Conservation (phyloP, 2,797 vertebrate genomes). For the Dicrostonyx torquatus region DNA sequence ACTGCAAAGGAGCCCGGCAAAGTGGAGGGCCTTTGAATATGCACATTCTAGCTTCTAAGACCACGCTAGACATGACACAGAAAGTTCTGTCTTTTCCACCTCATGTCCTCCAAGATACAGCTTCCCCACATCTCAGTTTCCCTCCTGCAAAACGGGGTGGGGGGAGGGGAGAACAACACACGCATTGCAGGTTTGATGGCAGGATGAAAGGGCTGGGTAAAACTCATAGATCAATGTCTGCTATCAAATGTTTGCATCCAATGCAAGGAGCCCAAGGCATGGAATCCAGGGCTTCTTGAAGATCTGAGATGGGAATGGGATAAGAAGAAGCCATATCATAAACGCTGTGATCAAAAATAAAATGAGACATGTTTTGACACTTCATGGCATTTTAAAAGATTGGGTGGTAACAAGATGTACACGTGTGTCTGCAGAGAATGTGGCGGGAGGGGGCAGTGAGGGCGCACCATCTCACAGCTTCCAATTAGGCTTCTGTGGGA, state of each 20-base stretch:
- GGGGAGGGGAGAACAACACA: not conserved
- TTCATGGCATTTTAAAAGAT: slow-evolving; percentile 30
- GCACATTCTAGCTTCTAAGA: not conserved
- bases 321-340: slow-evolving; percentile 3
- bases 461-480: slow-evolving; percentile 64
- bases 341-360: slow-evolving; percentile 52
- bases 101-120: not conserved
- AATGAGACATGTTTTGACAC: slow-evolving; percentile 71
- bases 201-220: not conserved
- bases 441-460: slow-evolving; percentile 14
- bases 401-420: slow-evolving; percentile 37
- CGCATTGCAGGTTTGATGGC: not conserved
- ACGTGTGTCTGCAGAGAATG: slow-evolving; percentile 57
- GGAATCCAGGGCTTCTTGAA: not conserved
- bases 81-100: not conserved
- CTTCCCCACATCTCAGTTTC: not conserved
- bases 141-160: slow-evolving; percentile 26
- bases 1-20: not conserved
- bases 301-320: not conserved
- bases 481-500: slow-evolving; percentile 70
- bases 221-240: not conserved
- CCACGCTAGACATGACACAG: not conserved
- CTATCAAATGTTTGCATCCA: not conserved
- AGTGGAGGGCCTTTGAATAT: not conserved
- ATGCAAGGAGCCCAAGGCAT: not conserved